Evolutionary conservation across 2,113 vertebrate species (phyloP).

Genomic region (Cinclus cinclus): DNA sequence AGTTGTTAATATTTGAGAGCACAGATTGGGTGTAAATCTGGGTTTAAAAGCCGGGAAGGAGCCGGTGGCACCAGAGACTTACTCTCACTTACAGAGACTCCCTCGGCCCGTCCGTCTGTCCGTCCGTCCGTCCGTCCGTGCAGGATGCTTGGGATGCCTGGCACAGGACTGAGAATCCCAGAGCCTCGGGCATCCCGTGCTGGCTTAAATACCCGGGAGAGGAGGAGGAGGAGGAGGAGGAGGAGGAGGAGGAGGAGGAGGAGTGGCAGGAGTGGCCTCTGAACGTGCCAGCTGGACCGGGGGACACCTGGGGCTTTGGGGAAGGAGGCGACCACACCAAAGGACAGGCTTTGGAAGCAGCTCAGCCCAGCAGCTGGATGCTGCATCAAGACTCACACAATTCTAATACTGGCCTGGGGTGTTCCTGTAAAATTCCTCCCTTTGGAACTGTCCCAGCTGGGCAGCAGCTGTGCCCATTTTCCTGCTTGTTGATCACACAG

Average conservation of each 20-base stretch:
- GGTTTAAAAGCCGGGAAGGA: not conserved
- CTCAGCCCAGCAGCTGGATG: not conserved
- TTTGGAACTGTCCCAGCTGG: not conserved
- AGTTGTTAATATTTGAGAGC: not conserved
- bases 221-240: constrained; percentile 22
- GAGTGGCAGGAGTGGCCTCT: constrained; percentile 1
- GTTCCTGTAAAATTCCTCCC: not conserved
- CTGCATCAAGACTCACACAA: not conserved
- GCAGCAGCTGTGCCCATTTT: not conserved
- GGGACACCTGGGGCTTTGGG: not conserved
- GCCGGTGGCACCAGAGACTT: not conserved
- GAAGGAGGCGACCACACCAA: not conserved
- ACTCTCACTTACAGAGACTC: constrained; percentile 17
- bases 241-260: constrained; percentile 41
- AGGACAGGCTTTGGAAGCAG: not conserved
- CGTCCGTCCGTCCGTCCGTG: accelerated
- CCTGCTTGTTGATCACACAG: not conserved
- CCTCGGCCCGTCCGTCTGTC: not conserved
- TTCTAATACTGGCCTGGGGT: not conserved
- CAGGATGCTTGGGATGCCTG: not conserved
- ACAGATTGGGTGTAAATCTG: accelerated
- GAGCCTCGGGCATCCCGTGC: accelerated
- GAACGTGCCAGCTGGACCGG: not conserved
- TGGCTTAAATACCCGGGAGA: not conserved
- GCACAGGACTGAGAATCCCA: not conserved